A percentile compares a stretch with the other conserved stretches of the same genome.
Conservation (phyloP, 2,797 vertebrate species). For the Scolopax rusticola region DNA sequence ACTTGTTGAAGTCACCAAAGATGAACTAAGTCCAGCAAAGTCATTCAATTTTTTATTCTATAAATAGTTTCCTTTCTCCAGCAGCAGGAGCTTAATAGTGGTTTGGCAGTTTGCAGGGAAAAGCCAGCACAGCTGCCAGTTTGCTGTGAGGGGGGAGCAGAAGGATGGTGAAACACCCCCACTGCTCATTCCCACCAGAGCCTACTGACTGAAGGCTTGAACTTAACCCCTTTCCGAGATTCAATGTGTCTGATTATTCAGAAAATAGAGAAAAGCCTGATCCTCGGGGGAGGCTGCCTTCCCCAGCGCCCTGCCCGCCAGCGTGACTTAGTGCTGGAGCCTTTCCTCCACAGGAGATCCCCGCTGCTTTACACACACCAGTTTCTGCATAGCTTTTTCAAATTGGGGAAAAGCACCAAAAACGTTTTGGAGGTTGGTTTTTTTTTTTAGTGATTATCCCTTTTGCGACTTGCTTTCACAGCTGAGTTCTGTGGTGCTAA, state of each 20-base stretch:
- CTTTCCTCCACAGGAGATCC: rapidly evolving
- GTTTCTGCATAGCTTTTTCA: background rate
- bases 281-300: background rate
- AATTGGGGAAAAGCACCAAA: background rate
- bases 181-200: background rate
- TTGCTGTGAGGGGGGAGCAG: background rate
- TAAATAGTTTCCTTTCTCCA: conserved; percentile 53
- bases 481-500: background rate
- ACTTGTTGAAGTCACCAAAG: conserved; percentile 50
- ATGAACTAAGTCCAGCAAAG: conserved; percentile 13
- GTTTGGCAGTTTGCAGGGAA: conserved; percentile 60
- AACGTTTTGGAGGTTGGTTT: background rate
- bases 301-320: background rate
- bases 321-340: background rate
- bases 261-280: background rate
- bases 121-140: conserved; percentile 10
- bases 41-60: conserved; percentile 51
- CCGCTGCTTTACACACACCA: background rate
- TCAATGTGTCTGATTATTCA: rapidly evolving
- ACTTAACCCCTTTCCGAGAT: background rate
- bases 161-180: background rate
- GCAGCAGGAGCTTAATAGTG: background rate
- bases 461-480: background rate
- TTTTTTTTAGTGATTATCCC: background rate
- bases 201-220: background rate